These are phyloP conservation scores for Myripristis murdjan DNA, from an alignment of 2,797 vertebrate species.

Conservation along the genomic window DNA sequence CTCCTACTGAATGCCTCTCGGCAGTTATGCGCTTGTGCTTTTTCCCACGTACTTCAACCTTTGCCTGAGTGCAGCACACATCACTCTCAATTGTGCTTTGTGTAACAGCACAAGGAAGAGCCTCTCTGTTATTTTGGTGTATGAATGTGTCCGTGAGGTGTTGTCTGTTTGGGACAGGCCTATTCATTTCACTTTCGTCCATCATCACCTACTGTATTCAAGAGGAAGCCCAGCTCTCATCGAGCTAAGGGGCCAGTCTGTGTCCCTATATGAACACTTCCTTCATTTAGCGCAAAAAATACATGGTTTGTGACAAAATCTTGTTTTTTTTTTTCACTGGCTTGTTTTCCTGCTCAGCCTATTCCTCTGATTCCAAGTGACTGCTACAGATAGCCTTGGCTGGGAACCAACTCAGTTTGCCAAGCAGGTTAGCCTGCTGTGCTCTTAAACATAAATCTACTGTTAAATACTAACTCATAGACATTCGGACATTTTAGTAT, in stretches of 20 bases:
- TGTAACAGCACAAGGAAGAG: constrained; percentile 69
- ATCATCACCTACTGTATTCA: constrained; percentile 80
- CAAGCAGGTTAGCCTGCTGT: constrained; percentile 78
- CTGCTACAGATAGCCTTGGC: constrained; percentile 72
- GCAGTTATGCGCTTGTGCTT: constrained; percentile 60
- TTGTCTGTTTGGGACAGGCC: constrained; percentile 59
- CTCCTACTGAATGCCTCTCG: constrained; percentile 64
- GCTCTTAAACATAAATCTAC: constrained; percentile 80
- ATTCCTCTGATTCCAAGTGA: constrained; percentile 64
- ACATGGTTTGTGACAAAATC: constrained; percentile 54
- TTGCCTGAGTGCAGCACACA: constrained; percentile 77
- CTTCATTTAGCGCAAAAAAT: constrained; percentile 63
- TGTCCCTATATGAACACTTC: constrained; percentile 73
- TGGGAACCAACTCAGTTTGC: constrained; percentile 73
- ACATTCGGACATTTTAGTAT: constrained; percentile 58
- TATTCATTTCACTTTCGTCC: constrained; percentile 77
- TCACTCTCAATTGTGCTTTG: constrained; percentile 81
- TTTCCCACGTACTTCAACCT: constrained; percentile 82
- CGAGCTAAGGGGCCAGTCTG: constrained; percentile 55
- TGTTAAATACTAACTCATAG: constrained; percentile 71
- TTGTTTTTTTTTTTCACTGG: constrained; percentile 17
- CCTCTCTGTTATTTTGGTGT: constrained; percentile 75
- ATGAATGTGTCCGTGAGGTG: constrained; percentile 78
- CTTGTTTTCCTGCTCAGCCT: constrained; percentile 59
- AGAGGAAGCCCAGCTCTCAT: constrained; percentile 75